A percentile compares a stretch with the other conserved stretches of the same genome.
Conservation (phyloP, 2,113 vertebrate species). For the Percopsis transmontana region DNA sequence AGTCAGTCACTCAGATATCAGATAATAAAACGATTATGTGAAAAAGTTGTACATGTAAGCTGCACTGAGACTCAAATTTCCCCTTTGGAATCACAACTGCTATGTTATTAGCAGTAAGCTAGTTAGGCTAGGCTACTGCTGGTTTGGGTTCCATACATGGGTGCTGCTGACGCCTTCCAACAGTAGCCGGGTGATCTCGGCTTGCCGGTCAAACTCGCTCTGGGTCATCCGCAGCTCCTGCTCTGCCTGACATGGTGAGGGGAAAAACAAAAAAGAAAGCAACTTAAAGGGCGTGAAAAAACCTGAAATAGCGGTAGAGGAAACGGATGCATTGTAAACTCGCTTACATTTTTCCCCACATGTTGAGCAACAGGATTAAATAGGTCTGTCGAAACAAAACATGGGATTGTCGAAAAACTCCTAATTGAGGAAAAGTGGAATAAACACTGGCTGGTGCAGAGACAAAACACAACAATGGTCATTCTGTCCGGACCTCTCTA, state of each 20-base stretch:
- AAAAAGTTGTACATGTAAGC: too few relatives aligned
- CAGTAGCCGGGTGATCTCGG: conserved; percentile 95
- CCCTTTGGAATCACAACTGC: too few relatives aligned
- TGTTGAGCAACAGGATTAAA: conserved; percentile 24
- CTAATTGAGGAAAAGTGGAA: not conserved
- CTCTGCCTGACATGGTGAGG: conserved; percentile 94
- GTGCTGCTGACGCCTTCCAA: conserved; percentile 97
- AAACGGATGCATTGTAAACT: conserved; percentile 6
- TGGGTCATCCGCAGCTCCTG: conserved; percentile 96
- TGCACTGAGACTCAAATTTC: too few relatives aligned
- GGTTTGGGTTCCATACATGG: conserved; percentile 85
- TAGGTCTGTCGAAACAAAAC: conserved; percentile 17
- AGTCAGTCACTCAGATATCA: too few relatives aligned
- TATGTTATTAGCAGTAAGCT: too few relatives aligned
- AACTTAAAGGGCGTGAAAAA: not conserved
- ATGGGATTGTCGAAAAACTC: conserved; percentile 31
- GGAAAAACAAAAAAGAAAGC: too few relatives aligned
- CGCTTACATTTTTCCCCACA: conserved; percentile 27
- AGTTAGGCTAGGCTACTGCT: too few relatives aligned
- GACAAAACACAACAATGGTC: conserved; percentile 37
- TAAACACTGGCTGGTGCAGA: conserved; percentile 25
- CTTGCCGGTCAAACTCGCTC: conserved; percentile 97
- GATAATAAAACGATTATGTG: too few relatives aligned
- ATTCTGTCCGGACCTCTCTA: conserved; percentile 1
- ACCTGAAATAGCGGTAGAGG: not conserved